These are phyloP conservation scores for Prorops nasuta DNA, from an alignment of 1,140 invertebrate genomes.

Conservation along the genomic window DNA sequence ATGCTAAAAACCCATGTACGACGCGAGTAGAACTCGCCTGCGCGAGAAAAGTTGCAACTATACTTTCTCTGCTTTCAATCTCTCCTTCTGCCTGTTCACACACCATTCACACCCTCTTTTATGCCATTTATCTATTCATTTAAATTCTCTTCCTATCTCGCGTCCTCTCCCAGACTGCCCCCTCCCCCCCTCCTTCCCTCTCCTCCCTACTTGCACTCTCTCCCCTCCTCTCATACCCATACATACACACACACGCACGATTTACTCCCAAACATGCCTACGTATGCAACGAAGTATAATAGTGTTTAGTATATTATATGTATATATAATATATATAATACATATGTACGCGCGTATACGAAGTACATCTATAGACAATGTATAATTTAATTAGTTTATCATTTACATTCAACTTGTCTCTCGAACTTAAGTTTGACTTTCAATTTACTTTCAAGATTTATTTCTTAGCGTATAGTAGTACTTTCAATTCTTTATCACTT, in stretches of 20 bases:
- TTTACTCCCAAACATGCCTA: constrained; percentile 5
- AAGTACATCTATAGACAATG: constrained; percentile 21
- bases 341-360: constrained; percentile 12
- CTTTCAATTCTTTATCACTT: constrained; percentile 35
- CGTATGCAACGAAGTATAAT: background rate
- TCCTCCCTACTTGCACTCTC: constrained; percentile 14
- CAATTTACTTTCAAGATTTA: constrained; percentile 20
- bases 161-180: background rate
- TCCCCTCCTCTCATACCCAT: no score
- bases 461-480: constrained; percentile 18
- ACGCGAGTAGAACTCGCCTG: background rate
- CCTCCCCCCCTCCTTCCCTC: constrained; percentile 5
- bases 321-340: constrained; percentile 15
- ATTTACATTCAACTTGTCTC: constrained; percentile 19
- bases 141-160: no score
- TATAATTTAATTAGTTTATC: constrained; percentile 18
- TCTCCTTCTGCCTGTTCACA: background rate
- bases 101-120: no score
- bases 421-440: constrained; percentile 18
- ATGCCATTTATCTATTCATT: no score
- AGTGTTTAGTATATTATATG: constrained; percentile 19
- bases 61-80: constrained; percentile 5
- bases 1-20: background rate
- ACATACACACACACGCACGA: constrained; percentile 3
- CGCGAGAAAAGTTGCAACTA: background rate